These are phyloP conservation scores for Brachymystax lenok DNA, from an alignment of 2,797 vertebrate genomes.

Conservation along the genomic window DNA sequence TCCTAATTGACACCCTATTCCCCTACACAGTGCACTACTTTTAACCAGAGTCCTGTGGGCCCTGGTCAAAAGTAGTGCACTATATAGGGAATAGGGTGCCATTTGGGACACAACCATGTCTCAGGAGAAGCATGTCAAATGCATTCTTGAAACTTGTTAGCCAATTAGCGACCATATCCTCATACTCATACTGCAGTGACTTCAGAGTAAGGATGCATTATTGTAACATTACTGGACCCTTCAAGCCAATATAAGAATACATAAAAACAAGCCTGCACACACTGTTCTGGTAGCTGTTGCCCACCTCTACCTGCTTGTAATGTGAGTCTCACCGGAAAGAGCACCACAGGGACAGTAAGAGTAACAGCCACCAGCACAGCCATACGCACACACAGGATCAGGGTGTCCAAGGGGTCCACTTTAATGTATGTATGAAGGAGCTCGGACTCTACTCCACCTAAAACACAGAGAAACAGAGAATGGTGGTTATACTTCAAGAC, in stretches of 20 bases:
- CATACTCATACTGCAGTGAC: background rate
- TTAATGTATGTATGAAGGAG: constrained; percentile 83
- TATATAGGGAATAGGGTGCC: no score
- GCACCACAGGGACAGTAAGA: constrained; percentile 84
- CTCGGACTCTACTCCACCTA: constrained; percentile 78
- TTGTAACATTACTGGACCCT: background rate
- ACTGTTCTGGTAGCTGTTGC: no score
- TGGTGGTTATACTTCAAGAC: constrained; percentile 57
- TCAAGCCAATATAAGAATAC: background rate
- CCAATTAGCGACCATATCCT: background rate
- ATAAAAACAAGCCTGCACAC: background rate
- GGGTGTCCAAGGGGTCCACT: constrained; percentile 76
- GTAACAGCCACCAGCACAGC: constrained; percentile 84
- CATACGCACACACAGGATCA: constrained; percentile 83
- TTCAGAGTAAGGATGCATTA: background rate
- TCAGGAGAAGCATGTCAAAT: background rate
- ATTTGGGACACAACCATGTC: background rate
- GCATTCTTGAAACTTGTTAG: no score
- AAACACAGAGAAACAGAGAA: constrained; percentile 9
- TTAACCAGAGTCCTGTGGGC: no score
- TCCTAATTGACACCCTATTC: no score
- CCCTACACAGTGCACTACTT: no score
- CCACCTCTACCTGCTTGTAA: no score
- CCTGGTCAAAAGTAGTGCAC: no score
- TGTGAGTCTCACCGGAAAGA: constrained; percentile 78